Conservation (phyloP, 2,797 vertebrate species). For the Acipenser ruthenus region DNA sequence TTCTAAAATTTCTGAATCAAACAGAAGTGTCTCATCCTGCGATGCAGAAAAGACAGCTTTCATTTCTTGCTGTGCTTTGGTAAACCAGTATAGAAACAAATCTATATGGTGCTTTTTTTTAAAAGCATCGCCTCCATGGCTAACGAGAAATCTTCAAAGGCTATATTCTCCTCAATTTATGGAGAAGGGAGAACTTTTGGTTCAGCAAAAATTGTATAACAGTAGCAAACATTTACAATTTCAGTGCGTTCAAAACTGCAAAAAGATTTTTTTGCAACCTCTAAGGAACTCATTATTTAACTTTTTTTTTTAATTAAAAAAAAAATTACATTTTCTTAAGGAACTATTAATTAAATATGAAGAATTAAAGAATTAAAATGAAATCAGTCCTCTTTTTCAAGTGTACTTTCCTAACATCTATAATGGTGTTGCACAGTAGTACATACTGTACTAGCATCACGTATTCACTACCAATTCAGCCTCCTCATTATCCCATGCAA, state of each 20-base stretch:
- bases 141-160: slow-evolving; percentile 40
- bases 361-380: slow-evolving; percentile 50
- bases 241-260: slow-evolving; percentile 32
- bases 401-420: slow-evolving; percentile 24
- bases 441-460: background rate
- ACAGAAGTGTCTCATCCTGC: slow-evolving; percentile 32
- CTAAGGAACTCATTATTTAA: slow-evolving; percentile 65
- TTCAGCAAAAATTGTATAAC: slow-evolving; percentile 44
- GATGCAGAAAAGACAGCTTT: slow-evolving; percentile 3
- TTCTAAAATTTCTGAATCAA: no score
- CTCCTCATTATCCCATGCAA: background rate
- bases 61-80: slow-evolving; percentile 1
- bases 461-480: background rate
- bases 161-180: slow-evolving; percentile 49
- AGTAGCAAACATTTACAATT: slow-evolving; percentile 35
- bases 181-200: slow-evolving; percentile 34
- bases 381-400: slow-evolving; percentile 27
- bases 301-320: slow-evolving; percentile 36
- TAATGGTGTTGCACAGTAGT: slow-evolving; percentile 9
- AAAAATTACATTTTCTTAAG: slow-evolving; percentile 31
- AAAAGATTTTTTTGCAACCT: slow-evolving; percentile 46
- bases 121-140: slow-evolving; percentile 25
- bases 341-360: slow-evolving; percentile 53
- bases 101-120: slow-evolving; percentile 39
- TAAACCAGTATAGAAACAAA: background rate